Evolutionary conservation across 2,797 vertebrate species (phyloP), one percentile per base, ranked within the genome.

Genomic region (Pseudochirops corinnae): DNA sequence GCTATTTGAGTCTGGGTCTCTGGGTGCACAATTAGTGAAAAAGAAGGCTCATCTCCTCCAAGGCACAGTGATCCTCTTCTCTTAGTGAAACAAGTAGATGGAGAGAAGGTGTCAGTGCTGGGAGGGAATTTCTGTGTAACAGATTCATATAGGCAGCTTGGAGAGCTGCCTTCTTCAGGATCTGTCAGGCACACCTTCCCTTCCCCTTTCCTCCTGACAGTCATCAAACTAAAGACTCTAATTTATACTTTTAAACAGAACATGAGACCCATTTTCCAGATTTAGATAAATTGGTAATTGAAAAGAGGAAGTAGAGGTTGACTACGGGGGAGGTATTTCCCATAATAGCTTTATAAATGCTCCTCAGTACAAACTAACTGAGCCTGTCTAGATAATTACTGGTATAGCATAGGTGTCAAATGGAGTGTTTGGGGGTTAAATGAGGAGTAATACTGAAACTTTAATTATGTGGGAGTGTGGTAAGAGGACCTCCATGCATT

Each of bases 261-360:
- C 13, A 93, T 60, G 33, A 82, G 29, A 93, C 55, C 6, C 33
- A 57, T 56, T 55, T 94, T 50, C 55, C 55, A 57, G 39, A 46
- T 55, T 57, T 39, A 55, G 14, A 7, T 57, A 96, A 94, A 62
- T 90, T 67, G 82, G 29, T 93, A 94, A 94, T 29, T 93, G 29
- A 92, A 90, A 29, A 93, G 18, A 67, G 90, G 46, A 90, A 11
- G 52, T 94, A 58, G n/a, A 26, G 1, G 26, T 39, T 90, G 39
- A 91, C 96, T 18, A 50, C 26, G 90, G 82, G 52, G 67, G 56
- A 74, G 98, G 56, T 97, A 62, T 92, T 97, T 95, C 56, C 29
- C 93, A 56, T 50, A 93, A n/a, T 16, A 33, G 11, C 39, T 39
- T 82, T 24, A 6, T 92, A 92, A 56, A 16, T 21, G 52, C 87